Percentiles rank a stretch among this genome's conserved stretches.
phyloP scores from a whole-genome alignment of 2,888 invertebrate species.

The Andrena praecox region DNA sequence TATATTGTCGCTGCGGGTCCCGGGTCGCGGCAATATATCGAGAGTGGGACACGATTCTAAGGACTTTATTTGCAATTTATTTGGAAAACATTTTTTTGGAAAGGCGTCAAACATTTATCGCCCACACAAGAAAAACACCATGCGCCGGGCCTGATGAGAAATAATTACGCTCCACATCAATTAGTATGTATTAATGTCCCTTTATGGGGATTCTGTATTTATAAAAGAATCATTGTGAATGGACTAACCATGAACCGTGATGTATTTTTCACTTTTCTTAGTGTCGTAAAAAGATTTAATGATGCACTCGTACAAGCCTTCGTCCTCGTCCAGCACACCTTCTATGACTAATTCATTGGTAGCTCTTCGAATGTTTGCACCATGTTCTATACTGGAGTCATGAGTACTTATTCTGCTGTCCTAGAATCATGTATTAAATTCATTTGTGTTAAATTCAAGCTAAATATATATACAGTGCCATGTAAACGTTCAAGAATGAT shows the following conservation, averaged over 20 bases:
- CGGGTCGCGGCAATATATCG: too few species aligned
- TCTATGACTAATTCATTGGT: slow-evolving; percentile 70
- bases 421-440: slow-evolving; percentile 55
- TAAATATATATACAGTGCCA: neutral
- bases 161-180: too few species aligned
- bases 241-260: slow-evolving; percentile 74
- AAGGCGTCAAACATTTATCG: too few species aligned
- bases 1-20: too few species aligned
- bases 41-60: too few species aligned
- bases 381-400: slow-evolving; percentile 1
- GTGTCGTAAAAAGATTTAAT: slow-evolving; percentile 53
- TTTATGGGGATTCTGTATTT: neutral
- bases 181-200: neutral
- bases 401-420: slow-evolving; percentile 58
- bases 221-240: slow-evolving; percentile 8
- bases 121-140: neutral
- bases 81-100: too few species aligned
- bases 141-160: too few species aligned
- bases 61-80: too few species aligned
- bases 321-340: slow-evolving; percentile 73
- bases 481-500: neutral
- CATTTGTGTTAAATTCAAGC: neutral
- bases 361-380: slow-evolving; percentile 30
- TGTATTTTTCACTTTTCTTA: slow-evolving; percentile 54
- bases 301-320: slow-evolving; percentile 75